Percentiles rank a stretch among this genome's conserved stretches.
These are phyloP conservation scores for Callimorpha dominula DNA, from an alignment of 2,888 invertebrate species.

Conservation along the genomic window DNA sequence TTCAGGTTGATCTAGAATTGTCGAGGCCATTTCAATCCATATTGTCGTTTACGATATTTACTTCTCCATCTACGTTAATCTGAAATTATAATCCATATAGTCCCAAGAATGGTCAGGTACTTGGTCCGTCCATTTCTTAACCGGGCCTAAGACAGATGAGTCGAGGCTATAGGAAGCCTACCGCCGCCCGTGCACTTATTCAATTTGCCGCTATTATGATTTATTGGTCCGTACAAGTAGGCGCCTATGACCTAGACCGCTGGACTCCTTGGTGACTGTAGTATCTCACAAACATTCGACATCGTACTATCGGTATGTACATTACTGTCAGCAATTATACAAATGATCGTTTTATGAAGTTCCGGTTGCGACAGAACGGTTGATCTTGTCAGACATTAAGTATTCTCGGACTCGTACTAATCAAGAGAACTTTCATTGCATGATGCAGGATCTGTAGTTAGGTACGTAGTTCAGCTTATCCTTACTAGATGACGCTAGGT, in stretches of 20 bases:
- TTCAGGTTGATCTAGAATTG: not conserved
- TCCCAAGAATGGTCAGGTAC: conserved; percentile 28
- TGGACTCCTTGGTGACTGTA: conserved; percentile 32
- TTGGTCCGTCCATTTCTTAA: conserved; percentile 44
- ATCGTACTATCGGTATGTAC: conserved; percentile 1
- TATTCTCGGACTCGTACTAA: too few species aligned
- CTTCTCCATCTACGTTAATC: not conserved
- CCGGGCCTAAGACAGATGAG: conserved; percentile 67
- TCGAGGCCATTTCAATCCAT: not conserved
- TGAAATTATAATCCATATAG: conserved; percentile 2
- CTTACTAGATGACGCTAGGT: too few species aligned
- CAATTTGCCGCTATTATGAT: conserved; percentile 84
- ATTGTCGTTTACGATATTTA: too few species aligned
- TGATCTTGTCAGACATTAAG: too few species aligned
- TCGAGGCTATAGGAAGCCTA: conserved; percentile 82
- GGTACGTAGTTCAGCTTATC: too few species aligned
- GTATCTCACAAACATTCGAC: conserved; percentile 22
- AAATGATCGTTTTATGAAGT: not conserved
- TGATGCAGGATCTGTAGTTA: too few species aligned
- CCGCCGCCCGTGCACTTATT: conserved; percentile 77
- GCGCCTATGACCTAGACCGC: conserved; percentile 81
- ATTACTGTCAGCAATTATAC: not conserved
- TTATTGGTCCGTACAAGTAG: conserved; percentile 76
- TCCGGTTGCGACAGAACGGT: not conserved
- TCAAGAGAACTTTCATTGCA: too few species aligned